Base-by-base conservation (phyloP, 2,797 vertebrate species). In the Orientallactaga sibirica region DNA sequence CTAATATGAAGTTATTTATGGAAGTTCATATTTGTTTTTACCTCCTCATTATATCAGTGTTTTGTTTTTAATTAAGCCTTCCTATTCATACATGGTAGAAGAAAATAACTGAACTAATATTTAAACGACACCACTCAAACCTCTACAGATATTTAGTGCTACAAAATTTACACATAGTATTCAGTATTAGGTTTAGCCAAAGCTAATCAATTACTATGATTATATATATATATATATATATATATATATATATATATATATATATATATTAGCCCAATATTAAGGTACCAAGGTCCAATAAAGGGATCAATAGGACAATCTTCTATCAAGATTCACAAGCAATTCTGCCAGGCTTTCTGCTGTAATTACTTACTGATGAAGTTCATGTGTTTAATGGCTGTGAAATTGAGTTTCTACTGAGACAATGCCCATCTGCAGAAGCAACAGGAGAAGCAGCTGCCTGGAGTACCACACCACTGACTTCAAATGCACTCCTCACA, bases 381-480 rank as follows among this genome's bases (percentile, higher is more conserved):
- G 95, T 97, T 98, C 95, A 97, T 96, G 96, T 97, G 97, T 97
- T 98, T 98, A 98, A 98, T 97, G 96, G 94, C 95, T 97, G 96
- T 97, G 97, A 98, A 98, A 98, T 97, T 98, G 84, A 94, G 96
- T 97, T 97, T 97, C 97, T 98, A 86, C 87, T 96, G 97, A 97
- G 97, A 97, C 90, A 96, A 92, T 66, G 86, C 95, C 97, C 97
- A 98, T 98, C 97, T 98, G 97, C 97, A 98, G 95, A 93, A 98
- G 93, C 96, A 97, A 96, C 94, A 92, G 41, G 92, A 81, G 95
- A 70, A 96, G 97, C 67, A 91, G 76, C 79, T 87, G 74, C 96
- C 96, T 96, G 37, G 92, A 97, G 95, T 86, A 94, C 87, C 92
- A 97, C 11, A 3, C 82, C 94, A 95, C 87, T 97, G 96, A 95